phyloP scores from a whole-genome alignment of 1,140 invertebrate genomes.

The Bradynema listronoti region DNA sequence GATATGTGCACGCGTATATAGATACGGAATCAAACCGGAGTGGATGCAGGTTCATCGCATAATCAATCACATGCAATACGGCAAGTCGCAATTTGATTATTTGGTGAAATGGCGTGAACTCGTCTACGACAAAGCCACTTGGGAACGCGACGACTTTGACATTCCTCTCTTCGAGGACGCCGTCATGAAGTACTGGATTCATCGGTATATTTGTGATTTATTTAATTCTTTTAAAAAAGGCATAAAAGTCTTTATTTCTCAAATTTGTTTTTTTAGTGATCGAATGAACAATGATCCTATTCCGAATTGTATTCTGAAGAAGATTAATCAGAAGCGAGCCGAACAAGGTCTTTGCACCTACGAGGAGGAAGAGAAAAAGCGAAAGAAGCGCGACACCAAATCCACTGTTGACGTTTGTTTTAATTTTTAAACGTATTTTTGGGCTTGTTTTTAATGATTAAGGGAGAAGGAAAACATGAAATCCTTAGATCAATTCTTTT shows the following conservation, averaged over 20 bases:
- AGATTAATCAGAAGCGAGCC: constrained; percentile 62
- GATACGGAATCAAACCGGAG: constrained; percentile 94
- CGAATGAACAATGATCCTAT: constrained; percentile 45
- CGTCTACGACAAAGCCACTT: constrained; percentile 92
- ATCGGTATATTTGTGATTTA: no score
- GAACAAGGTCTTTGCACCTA: constrained; percentile 68
- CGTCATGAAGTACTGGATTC: constrained; percentile 79
- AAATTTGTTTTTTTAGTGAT: constrained; percentile 31
- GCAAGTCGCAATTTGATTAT: constrained; percentile 64
- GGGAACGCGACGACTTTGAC: constrained; percentile 86
- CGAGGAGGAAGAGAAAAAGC: constrained; percentile 63
- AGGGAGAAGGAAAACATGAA: no score
- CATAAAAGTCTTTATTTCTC: background rate
- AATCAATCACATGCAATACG: constrained; percentile 70
- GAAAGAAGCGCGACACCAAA: constrained; percentile 61
- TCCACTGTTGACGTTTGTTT: constrained; percentile 46
- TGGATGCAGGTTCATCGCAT: constrained; percentile 86
- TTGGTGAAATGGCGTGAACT: constrained; percentile 97
- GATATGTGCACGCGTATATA: no score
- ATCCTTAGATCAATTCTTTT: no score
- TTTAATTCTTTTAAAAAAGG: background rate
- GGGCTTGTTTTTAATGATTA: no score
- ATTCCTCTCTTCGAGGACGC: constrained; percentile 77
- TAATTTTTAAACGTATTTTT: no score
- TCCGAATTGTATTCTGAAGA: constrained; percentile 58